Conservation (phyloP, 2,888 invertebrate genomes). For the Eupithecia exiguata region DNA sequence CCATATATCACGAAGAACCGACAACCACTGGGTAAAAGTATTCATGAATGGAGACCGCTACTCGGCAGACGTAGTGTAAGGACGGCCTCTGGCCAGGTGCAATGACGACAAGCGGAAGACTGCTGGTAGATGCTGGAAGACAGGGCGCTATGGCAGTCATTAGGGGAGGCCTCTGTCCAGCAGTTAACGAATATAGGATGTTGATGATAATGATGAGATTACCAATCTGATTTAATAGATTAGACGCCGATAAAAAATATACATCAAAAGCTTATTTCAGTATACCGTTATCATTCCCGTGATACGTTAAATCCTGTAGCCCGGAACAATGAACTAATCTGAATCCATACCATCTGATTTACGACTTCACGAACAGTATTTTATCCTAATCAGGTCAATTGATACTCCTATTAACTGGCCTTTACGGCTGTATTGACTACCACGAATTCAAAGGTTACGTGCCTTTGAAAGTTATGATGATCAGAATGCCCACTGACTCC, state of each 20-base stretch:
- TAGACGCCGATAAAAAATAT: not conserved
- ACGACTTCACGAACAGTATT: conserved; percentile 16
- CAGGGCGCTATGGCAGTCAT: too few relatives aligned
- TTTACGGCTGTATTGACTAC: conserved; percentile 26
- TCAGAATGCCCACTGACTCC: conserved; percentile 17
- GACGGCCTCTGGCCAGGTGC: too few relatives aligned
- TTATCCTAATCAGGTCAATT: conserved; percentile 23
- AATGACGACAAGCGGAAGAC: too few relatives aligned
- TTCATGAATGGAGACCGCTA: too few relatives aligned
- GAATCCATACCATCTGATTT: conserved; percentile 17
- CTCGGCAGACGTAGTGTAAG: too few relatives aligned
- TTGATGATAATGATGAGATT: not conserved
- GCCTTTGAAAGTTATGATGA: conserved; percentile 28
- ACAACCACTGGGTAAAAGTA: too few relatives aligned
- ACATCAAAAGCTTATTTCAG: not conserved
- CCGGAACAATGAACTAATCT: conserved; percentile 9
- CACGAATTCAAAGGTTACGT: conserved; percentile 23
- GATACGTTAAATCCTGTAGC: not conserved
- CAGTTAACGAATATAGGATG: too few relatives aligned
- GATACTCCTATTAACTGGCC: conserved; percentile 15
- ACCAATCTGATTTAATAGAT: not conserved
- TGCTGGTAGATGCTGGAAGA: too few relatives aligned
- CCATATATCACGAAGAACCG: too few relatives aligned
- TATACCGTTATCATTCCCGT: not conserved
- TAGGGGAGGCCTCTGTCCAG: too few relatives aligned